phyloP scores from a whole-genome alignment of 2,888 invertebrate species.

The Nemapogon koenigi region DNA sequence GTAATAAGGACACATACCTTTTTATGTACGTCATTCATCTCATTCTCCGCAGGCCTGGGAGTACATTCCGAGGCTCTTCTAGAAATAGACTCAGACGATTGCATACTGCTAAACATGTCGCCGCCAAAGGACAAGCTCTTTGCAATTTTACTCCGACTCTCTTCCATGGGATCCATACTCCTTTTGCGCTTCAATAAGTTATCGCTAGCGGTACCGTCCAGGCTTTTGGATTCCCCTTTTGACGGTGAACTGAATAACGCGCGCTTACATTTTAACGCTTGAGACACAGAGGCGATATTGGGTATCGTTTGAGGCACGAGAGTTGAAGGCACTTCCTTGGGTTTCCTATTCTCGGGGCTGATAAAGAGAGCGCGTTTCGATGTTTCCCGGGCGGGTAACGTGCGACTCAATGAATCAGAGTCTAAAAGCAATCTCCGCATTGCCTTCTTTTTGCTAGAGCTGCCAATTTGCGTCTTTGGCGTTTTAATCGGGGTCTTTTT shows the following conservation, averaged over 20 bases:
- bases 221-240: slow-evolving; percentile 46
- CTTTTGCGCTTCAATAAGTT: slow-evolving; percentile 53
- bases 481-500: slow-evolving; percentile 65
- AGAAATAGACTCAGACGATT: slow-evolving; percentile 21
- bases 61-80: slow-evolving; percentile 46
- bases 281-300: slow-evolving; percentile 37
- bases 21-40: slow-evolving; percentile 68
- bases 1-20: slow-evolving; percentile 48
- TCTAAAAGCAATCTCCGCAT: slow-evolving; percentile 53
- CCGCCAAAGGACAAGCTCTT: slow-evolving; percentile 68
- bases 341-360: slow-evolving; percentile 66
- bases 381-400: slow-evolving; percentile 59
- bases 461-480: slow-evolving; percentile 63
- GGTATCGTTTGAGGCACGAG: slow-evolving; percentile 31
- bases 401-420: slow-evolving; percentile 32
- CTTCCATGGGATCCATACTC: slow-evolving; percentile 36
- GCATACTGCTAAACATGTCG: slow-evolving; percentile 27
- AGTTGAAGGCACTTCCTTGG: slow-evolving; percentile 33
- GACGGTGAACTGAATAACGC: slow-evolving; percentile 70
- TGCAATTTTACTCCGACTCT: slow-evolving; percentile 51
- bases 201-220: slow-evolving; percentile 36
- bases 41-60: slow-evolving; percentile 35
- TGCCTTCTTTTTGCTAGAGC: slow-evolving; percentile 68
- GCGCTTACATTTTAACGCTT: slow-evolving; percentile 68
- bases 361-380: slow-evolving; percentile 77